Base-by-base conservation (phyloP, 92 coral and sea anemone genomes). In the Heliopora coerulea region DNA sequence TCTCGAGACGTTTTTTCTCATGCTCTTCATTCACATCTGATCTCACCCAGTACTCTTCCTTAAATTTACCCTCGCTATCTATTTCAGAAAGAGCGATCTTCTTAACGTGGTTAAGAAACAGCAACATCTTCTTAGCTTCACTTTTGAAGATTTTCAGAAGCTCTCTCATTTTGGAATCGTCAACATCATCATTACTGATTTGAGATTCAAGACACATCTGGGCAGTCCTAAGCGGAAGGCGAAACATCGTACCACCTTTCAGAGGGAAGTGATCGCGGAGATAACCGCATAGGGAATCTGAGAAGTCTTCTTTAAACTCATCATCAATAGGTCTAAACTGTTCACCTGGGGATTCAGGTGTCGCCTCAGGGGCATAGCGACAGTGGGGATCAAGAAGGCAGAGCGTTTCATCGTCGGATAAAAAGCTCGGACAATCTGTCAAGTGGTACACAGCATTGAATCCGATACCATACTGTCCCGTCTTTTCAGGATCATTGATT, bases 301-400 rank as follows among this genome's bases (percentile, higher is more conserved):
- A 78, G 46, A 93, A 93, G 52, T 90, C 86, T 3, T 62, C 75
- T 80, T 89, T 80, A 68, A 93, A 93, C 49, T 87, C 89, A 3
- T 80, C 82, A 74, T 93, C 95, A 37, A 93, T 80, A 26, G 91
- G 96, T 59, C 85, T 86, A 46, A 93, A 83, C 34, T 82, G 86
- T 65, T 91, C 87, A 49, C 98, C 98, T 0, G 98, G 98, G 5
- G 84, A 87, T 27, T 87, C 89, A 35, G 77, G 44, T 1, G 93
- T 85, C 18, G 96, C 96, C 48, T 84, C 93, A 14, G 98, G 98
- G 18, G 96, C 98, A 66, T 87, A 88, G 46, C 85, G 84, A 14
- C 93, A 89, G 79, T 90, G 98, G 6, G 98, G 98, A 29, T 93
- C 98, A 28, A 90, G 82, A 61, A 90, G 83, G 56, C 96, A 93